A percentile compares a stretch with the other conserved stretches of the same genome.
Conservation (phyloP, 2,113 vertebrate species). For the Phyllostomus hastatus region DNA sequence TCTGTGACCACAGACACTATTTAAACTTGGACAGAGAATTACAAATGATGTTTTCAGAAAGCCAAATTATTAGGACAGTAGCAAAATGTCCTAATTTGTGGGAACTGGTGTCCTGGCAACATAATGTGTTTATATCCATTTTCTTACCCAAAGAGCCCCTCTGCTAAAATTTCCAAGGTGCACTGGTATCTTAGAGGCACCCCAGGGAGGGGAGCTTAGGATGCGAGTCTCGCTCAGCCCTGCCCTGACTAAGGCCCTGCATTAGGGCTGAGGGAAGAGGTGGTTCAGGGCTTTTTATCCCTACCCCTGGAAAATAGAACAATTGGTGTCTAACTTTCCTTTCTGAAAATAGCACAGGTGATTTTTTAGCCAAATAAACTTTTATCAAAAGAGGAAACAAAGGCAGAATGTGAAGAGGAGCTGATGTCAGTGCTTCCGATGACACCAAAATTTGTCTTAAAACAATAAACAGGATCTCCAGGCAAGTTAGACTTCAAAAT, state of each 20-base stretch:
- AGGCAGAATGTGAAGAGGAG: neutral
- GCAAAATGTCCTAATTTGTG: neutral
- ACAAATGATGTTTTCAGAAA: neutral
- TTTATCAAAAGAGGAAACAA: conserved; percentile 34
- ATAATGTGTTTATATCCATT: neutral
- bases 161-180: neutral
- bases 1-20: neutral
- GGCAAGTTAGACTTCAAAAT: neutral
- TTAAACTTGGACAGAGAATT: neutral
- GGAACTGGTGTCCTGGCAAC: neutral
- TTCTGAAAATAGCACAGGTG: conserved; percentile 35
- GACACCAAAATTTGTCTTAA: conserved; percentile 31
- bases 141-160: neutral
- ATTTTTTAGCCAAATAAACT: conserved; percentile 46
- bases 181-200: neutral
- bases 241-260: neutral
- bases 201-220: neutral
- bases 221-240: neutral
- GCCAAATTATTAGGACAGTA: neutral
- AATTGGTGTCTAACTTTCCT: conserved; percentile 6
- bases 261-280: neutral
- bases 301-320: neutral
- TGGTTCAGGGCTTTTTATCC: neutral
- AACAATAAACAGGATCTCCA: neutral
- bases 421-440: neutral